Conservation (phyloP, 2,797 vertebrate genomes). For the Pangasius mekongensis region DNA sequence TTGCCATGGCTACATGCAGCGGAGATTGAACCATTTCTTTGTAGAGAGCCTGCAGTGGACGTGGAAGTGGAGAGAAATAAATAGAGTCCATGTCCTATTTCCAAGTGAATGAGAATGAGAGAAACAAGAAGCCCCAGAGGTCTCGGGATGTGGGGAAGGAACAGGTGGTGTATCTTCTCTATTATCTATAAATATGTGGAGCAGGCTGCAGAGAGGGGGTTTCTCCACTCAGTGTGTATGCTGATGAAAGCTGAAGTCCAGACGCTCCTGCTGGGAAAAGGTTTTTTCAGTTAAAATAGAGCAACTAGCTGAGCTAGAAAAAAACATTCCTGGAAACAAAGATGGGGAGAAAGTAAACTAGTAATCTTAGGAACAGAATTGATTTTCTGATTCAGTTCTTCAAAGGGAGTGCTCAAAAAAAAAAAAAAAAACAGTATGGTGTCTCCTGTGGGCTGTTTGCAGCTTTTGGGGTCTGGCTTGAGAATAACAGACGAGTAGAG, state of each 20-base stretch:
- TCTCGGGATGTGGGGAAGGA: slow-evolving; percentile 47
- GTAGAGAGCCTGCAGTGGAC: slow-evolving; percentile 58
- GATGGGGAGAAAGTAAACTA: neutral
- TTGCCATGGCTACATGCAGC: slow-evolving; percentile 69
- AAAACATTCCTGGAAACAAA: neutral
- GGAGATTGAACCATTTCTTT: slow-evolving; percentile 64
- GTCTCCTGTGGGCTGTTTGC: slow-evolving; percentile 23
- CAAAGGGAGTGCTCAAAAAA: neutral
- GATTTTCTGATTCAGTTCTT: slow-evolving; percentile 27
- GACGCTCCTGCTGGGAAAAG: slow-evolving; percentile 1
- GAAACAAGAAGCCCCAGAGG: slow-evolving; percentile 41
- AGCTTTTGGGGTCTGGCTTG: slow-evolving; percentile 19
- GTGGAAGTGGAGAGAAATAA: slow-evolving; percentile 70
- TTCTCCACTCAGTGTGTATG: slow-evolving; percentile 15
- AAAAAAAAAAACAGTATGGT: neutral
- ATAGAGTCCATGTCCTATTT: slow-evolving; percentile 71
- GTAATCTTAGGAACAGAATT: slow-evolving; percentile 6
- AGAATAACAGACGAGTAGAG: neutral
- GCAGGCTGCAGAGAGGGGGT: slow-evolving; percentile 28
- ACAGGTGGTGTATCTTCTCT: slow-evolving; percentile 48
- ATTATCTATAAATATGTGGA: slow-evolving; percentile 51
- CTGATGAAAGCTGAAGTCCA: slow-evolving; percentile 46
- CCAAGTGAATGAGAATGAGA: slow-evolving; percentile 52
- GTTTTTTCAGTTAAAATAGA: neutral
- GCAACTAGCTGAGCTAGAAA: neutral